Conservation (phyloP, 2,888 invertebrate species). For the Leptinotarsa haldemani region DNA sequence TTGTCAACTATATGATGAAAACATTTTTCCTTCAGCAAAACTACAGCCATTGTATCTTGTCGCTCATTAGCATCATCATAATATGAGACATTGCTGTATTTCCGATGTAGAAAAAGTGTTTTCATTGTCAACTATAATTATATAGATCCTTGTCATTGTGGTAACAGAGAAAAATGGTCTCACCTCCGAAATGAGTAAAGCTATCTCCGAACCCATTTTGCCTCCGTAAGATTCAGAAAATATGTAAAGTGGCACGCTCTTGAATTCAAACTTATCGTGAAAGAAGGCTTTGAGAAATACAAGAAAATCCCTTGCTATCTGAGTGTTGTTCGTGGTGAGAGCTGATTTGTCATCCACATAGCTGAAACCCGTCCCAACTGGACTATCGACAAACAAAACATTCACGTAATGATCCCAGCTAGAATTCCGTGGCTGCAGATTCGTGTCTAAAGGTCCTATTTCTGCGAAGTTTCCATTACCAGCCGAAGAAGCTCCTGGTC, state of each 20-base stretch:
- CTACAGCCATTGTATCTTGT: no score
- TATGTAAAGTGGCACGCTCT: conserved; percentile 81
- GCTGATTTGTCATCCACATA: conserved; percentile 71
- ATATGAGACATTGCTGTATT: no score
- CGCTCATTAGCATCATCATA: no score
- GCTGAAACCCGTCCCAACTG: conserved; percentile 90
- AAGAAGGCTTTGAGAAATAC: conserved; percentile 79
- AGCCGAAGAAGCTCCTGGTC: conserved; percentile 35
- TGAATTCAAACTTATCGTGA: conserved; percentile 75
- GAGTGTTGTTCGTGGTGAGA: conserved; percentile 70
- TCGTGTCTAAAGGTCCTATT: conserved; percentile 49
- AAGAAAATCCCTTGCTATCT: conserved; percentile 82
- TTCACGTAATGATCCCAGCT: conserved; percentile 73
- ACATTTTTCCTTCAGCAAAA: no score
- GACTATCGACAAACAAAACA: conserved; percentile 89
- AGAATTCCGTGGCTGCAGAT: conserved; percentile 65
- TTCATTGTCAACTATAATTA: conserved; percentile 58
- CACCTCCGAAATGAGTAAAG: conserved; percentile 66
- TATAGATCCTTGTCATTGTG: background rate
- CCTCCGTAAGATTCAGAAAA: conserved; percentile 93
- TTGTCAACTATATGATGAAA: no score
- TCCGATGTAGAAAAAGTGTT: no score
- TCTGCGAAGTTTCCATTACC: conserved; percentile 79
- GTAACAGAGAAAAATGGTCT: background rate
- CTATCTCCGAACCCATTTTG: conserved; percentile 91